Evolutionary conservation across 2,113 vertebrate species (phyloP).

Genomic region (Sorex fumeus): DNA sequence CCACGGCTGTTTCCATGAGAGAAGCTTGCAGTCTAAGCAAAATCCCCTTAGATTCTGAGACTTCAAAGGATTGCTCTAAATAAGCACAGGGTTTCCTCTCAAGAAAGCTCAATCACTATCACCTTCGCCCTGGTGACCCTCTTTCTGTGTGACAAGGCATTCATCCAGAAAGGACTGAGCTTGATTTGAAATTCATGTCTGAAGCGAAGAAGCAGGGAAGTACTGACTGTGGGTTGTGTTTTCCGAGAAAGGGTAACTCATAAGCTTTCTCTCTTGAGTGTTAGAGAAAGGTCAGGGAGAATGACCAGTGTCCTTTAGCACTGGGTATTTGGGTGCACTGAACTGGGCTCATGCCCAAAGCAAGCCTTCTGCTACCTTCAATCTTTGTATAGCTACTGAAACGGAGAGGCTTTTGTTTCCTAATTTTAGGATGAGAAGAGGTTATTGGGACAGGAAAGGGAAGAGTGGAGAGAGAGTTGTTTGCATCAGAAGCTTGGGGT

Average conservation of each 20-base stretch:
- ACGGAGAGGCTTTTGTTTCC: background rate
- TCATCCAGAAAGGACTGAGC: background rate
- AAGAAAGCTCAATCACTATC: background rate
- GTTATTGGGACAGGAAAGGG: background rate
- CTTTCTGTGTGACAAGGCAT: background rate
- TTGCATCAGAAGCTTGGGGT: background rate
- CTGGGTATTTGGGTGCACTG: background rate
- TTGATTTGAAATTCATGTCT: background rate
- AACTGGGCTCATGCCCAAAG: background rate
- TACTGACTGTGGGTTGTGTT: background rate
- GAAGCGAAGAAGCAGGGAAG: background rate
- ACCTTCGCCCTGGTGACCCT: background rate
- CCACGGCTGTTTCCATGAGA: background rate
- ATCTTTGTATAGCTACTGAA: background rate
- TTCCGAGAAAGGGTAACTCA: background rate
- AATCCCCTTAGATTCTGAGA: slow-evolving; percentile 14
- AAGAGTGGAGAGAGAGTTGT: background rate
- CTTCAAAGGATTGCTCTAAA: background rate
- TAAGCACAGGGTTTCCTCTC: background rate
- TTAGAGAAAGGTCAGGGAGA: background rate
- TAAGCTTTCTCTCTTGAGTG: background rate
- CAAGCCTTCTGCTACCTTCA: background rate
- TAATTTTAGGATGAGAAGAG: background rate
- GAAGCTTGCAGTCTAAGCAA: background rate
- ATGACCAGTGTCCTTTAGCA: background rate